These are phyloP conservation scores for Ginglymostoma cirratum DNA, from an alignment of 2,113 vertebrate species.

Conservation along the genomic window DNA sequence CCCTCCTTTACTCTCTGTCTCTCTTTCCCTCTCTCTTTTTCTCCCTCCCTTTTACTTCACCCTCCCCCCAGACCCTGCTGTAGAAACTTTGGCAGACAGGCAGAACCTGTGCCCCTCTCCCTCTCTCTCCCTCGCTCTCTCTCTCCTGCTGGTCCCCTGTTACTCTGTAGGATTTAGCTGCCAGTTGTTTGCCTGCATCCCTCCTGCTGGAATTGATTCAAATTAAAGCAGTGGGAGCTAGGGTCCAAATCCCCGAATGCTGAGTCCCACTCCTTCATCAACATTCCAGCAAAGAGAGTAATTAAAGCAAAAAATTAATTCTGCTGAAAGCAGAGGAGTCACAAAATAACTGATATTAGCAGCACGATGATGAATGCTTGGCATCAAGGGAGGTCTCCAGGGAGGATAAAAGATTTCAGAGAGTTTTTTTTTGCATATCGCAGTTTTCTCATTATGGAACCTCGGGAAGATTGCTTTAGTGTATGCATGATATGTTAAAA, in stretches of 20 bases:
- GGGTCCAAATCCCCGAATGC: slow-evolving; percentile 97
- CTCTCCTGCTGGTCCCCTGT: slow-evolving; percentile 75
- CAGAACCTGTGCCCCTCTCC: slow-evolving; percentile 65
- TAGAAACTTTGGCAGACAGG: slow-evolving; percentile 59
- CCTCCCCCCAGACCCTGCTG: not conserved
- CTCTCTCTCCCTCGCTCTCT: slow-evolving; percentile 14
- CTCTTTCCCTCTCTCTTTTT: slow-evolving; percentile 40
- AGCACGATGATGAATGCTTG: slow-evolving; percentile 99
- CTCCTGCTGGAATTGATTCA: slow-evolving; percentile 98
- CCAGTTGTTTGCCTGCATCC: slow-evolving; percentile 96
- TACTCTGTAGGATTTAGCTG: slow-evolving; percentile 86
- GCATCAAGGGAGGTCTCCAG: slow-evolving; percentile 98
- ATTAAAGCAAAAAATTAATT: slow-evolving; percentile 99
- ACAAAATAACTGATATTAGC: slow-evolving; percentile 99
- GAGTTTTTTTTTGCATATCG: slow-evolving; percentile 81
- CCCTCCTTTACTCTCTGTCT: slow-evolving; percentile 29
- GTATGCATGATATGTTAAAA: slow-evolving; percentile 85
- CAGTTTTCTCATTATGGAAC: slow-evolving; percentile 85
- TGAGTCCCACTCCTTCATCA: slow-evolving; percentile 99
- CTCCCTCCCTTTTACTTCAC: not conserved
- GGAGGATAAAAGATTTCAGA: slow-evolving; percentile 93
- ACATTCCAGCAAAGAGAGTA: slow-evolving; percentile 99
- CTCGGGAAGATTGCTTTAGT: slow-evolving; percentile 76
- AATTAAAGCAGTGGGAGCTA: slow-evolving; percentile 99
- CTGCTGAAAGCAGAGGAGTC: slow-evolving; percentile 99